phyloP scores from a whole-genome alignment of 2,113 vertebrate genomes.

The Ceyx margarethae region DNA sequence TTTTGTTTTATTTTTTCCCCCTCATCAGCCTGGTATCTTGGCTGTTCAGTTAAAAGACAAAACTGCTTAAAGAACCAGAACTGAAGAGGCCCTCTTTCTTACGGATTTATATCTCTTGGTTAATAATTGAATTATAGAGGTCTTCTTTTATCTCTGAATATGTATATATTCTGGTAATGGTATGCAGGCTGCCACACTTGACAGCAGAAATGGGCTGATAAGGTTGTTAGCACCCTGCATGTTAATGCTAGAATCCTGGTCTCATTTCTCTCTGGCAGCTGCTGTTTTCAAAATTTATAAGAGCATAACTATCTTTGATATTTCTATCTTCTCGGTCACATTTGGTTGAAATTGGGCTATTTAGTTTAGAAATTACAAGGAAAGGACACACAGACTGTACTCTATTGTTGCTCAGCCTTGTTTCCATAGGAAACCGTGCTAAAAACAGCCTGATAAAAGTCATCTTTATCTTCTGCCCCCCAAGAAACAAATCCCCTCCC shows the following conservation, averaged over 20 bases:
- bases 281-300: background rate
- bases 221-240: conserved; percentile 33
- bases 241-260: conserved; percentile 18
- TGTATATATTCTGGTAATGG: conserved; percentile 5
- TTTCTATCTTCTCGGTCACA: conserved; percentile 4
- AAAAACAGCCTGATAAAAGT: conserved; percentile 11
- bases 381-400: background rate
- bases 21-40: background rate
- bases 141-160: conserved; percentile 48
- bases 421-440: conserved; percentile 36
- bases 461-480: background rate
- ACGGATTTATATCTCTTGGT: background rate
- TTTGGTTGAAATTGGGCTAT: background rate
- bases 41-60: background rate
- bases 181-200: conserved; percentile 23
- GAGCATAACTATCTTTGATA: background rate
- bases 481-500: background rate
- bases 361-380: conserved; percentile 17
- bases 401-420: background rate
- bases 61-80: background rate
- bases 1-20: background rate
- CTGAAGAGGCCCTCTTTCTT: background rate
- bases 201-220: conserved; percentile 38
- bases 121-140: conserved; percentile 41
- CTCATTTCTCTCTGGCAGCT: background rate